A percentile compares a stretch with the other conserved stretches of the same genome.
phyloP scores from a whole-genome alignment of 1,140 invertebrate species.

The Chironomus striatipennis region DNA sequence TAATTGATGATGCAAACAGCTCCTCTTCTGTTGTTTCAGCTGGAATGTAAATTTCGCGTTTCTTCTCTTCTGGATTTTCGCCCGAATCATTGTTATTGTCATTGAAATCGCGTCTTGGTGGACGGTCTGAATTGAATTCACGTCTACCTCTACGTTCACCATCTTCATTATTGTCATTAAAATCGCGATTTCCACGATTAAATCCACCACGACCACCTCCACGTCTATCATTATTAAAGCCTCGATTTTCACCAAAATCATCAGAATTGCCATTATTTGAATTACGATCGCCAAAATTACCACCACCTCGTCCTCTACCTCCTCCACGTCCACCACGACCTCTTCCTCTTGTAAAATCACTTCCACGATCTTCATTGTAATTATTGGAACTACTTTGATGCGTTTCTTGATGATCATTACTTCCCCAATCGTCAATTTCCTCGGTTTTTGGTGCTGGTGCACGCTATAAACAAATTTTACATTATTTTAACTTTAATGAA shows the following conservation, averaged over 20 bases:
- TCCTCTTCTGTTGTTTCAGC: slow-evolving; percentile 63
- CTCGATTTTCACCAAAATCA: slow-evolving; percentile 26
- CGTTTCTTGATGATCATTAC: neutral
- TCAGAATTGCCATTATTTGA: slow-evolving; percentile 27
- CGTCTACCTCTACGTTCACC: slow-evolving; percentile 30
- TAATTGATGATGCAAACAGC: slow-evolving; percentile 61
- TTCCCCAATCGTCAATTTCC: neutral
- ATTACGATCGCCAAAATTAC: slow-evolving; percentile 17
- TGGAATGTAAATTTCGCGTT: slow-evolving; percentile 69
- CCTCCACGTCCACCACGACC: slow-evolving; percentile 27
- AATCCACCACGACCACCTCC: slow-evolving; percentile 27
- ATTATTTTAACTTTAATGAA: too few species aligned
- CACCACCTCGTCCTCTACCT: slow-evolving; percentile 27
- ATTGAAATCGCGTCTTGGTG: slow-evolving; percentile 25
- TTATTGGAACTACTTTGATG: neutral
- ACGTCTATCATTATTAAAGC: slow-evolving; percentile 28
- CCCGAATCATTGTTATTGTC: slow-evolving; percentile 21
- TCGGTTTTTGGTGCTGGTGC: neutral
- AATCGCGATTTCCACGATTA: slow-evolving; percentile 29
- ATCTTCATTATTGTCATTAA: slow-evolving; percentile 28
- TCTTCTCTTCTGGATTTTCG: slow-evolving; percentile 37
- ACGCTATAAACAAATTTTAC: neutral
- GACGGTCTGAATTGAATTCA: slow-evolving; percentile 25
- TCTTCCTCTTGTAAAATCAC: slow-evolving; percentile 22
- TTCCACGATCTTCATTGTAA: neutral